phyloP scores from a whole-genome alignment of 1,140 invertebrate species.

The Sinella curviseta region DNA sequence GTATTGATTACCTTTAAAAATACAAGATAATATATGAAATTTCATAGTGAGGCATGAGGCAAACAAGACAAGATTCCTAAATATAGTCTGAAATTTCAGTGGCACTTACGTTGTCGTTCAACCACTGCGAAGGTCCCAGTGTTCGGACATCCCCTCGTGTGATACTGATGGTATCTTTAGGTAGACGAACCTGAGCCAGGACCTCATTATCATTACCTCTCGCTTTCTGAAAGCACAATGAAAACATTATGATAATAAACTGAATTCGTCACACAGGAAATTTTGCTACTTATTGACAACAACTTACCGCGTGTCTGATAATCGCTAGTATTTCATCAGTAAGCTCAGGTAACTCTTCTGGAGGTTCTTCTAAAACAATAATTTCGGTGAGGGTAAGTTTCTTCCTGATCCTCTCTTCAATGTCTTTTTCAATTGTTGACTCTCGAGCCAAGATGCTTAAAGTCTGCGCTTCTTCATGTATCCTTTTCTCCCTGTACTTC shows the following conservation, averaged over 20 bases:
- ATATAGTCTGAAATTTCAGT: not conserved
- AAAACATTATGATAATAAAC: not conserved
- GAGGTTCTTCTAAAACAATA: constrained; percentile 40
- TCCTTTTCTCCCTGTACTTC: not conserved
- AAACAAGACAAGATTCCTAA: too few species aligned
- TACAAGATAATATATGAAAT: constrained; percentile 26
- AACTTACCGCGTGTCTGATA: constrained; percentile 40
- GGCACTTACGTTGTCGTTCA: constrained; percentile 82
- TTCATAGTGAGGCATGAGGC: constrained; percentile 48
- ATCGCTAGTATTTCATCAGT: constrained; percentile 39
- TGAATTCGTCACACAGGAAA: too few species aligned
- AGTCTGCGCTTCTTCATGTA: constrained; percentile 26
- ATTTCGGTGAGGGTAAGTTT: constrained; percentile 44
- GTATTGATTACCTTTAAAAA: constrained; percentile 78
- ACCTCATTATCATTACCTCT: constrained; percentile 56
- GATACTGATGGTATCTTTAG: constrained; percentile 58
- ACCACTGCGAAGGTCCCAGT: constrained; percentile 79
- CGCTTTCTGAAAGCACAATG: not conserved
- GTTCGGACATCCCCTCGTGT: constrained; percentile 76
- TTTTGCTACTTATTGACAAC: not conserved
- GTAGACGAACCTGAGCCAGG: constrained; percentile 60
- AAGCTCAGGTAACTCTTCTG: constrained; percentile 32
- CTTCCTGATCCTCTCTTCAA: constrained; percentile 26
- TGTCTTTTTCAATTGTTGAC: constrained; percentile 28
- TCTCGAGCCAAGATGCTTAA: constrained; percentile 33